Evolutionary conservation across 2,797 vertebrate species (phyloP), one percentile per base, ranked within the genome.

Genomic region (Lagodon rhomboides): DNA sequence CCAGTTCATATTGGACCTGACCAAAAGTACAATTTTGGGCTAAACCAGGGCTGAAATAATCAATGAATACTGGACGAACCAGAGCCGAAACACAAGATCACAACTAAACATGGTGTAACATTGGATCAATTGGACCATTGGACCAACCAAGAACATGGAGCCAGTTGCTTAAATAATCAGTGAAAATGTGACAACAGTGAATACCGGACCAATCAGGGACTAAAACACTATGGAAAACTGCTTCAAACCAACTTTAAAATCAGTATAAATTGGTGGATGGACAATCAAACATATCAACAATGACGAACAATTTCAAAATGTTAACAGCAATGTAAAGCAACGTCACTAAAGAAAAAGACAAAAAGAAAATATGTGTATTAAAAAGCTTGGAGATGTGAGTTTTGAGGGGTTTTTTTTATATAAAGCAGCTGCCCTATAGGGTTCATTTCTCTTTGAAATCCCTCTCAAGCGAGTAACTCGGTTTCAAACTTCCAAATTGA

Each of bases 401-500:
- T 34, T 34, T 7, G 30, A 34, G 5, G n/a, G 16, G 27, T 27
- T 27, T 27, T 27, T 34, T 22, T 30, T 22, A n/a, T 12, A 5
- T 6, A 59, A 72, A 68, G 25, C 44, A 50, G 77, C 54, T 44
- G 43, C 22, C 43, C 23, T 34, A 49, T 15, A 5, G 23, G 56
- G 44, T 25, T 27, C 12, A 20, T 54, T 53, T 60, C 22, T 3
- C 54, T 77, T 77, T 53, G 41, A 67, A 74, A 67, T 47, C 18
- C 44, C 12, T 22, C 41, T 50, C 8, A 38, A 73, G 15, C 17
- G 22, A 60, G 22, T 41, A 46, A 62, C 58, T 62, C 10, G 59
- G 34, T 34, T 34, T 34, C 34, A 34, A 34, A 69, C 69, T 20
- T 74, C 47, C 56, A 76, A 56, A 79, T 54, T 77, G 68, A 62